Evolutionary conservation across 2,797 vertebrate genomes (phyloP).

Genomic region (Mormyrus proboscirostris): DNA sequence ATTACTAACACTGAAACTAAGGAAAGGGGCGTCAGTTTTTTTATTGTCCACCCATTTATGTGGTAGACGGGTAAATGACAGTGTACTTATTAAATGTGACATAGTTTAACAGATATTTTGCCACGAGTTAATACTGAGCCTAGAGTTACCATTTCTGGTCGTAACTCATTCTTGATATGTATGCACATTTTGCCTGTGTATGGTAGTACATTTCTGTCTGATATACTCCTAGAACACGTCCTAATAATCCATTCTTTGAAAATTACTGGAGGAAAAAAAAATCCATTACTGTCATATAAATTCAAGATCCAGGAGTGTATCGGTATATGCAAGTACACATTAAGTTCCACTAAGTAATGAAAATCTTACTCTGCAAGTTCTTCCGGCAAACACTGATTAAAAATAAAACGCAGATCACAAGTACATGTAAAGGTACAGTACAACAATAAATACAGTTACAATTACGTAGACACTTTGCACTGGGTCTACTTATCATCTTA

Average conservation of each 20-base stretch:
- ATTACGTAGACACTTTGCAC: not conserved
- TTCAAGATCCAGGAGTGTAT: not conserved
- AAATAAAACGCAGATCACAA: not conserved
- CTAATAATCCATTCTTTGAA: not conserved
- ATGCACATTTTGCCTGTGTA: not conserved
- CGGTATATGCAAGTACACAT: not conserved
- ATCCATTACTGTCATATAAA: not conserved
- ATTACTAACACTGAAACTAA: not conserved
- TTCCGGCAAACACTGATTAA: not conserved
- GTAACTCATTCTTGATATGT: not conserved
- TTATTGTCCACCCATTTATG: not conserved
- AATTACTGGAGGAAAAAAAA: not conserved
- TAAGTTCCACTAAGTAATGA: not conserved
- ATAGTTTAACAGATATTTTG: not conserved
- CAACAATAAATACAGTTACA: not conserved
- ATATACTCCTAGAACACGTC: not conserved
- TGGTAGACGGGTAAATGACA: not conserved
- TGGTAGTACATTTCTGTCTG: not conserved
- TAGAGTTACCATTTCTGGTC: not conserved
- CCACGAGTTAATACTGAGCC: not conserved
- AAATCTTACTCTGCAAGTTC: not conserved
- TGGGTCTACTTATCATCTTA: not conserved
- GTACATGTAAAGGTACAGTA: not conserved
- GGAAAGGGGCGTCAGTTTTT: not conserved
- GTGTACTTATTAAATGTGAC: not conserved